Evolutionary conservation across 1,140 invertebrate genomes (phyloP).

Genomic region (Helicoverpa zea): DNA sequence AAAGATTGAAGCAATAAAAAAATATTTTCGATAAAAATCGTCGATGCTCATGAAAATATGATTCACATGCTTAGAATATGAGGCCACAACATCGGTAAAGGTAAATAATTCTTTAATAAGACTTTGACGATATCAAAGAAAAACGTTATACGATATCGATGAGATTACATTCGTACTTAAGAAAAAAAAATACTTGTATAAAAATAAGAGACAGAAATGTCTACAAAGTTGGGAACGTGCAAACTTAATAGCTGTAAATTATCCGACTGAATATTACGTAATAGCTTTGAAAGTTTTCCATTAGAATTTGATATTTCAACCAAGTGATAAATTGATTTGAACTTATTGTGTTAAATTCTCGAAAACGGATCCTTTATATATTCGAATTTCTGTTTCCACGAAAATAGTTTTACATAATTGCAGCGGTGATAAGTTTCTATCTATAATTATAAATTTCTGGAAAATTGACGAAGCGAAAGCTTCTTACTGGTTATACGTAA

Average conservation of each 20-base stretch:
- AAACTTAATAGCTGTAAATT: constrained; percentile 14
- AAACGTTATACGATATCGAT: constrained; percentile 21
- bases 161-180: constrained; percentile 22
- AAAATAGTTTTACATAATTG: too few species aligned
- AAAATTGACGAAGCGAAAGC: too few species aligned
- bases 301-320: constrained; percentile 2
- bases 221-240: constrained; percentile 5
- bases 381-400: too few species aligned
- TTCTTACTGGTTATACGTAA: too few species aligned
- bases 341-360: not conserved
- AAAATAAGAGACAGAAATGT: not conserved
- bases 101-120: constrained; percentile 41
- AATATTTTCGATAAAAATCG: constrained; percentile 16
- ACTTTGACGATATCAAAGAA: constrained; percentile 32
- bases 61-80: constrained; percentile 26
- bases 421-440: too few species aligned
- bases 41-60: constrained; percentile 8
- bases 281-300: not conserved
- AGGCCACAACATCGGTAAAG: constrained; percentile 16
- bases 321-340: not conserved
- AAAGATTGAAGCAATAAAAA: constrained; percentile 13
- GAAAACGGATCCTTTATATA: not conserved
- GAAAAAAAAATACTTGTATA: not conserved
- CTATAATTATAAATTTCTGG: too few species aligned
- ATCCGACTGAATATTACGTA: not conserved